Base-by-base conservation (phyloP, 2,797 vertebrate genomes). In the Ara ararauna region DNA sequence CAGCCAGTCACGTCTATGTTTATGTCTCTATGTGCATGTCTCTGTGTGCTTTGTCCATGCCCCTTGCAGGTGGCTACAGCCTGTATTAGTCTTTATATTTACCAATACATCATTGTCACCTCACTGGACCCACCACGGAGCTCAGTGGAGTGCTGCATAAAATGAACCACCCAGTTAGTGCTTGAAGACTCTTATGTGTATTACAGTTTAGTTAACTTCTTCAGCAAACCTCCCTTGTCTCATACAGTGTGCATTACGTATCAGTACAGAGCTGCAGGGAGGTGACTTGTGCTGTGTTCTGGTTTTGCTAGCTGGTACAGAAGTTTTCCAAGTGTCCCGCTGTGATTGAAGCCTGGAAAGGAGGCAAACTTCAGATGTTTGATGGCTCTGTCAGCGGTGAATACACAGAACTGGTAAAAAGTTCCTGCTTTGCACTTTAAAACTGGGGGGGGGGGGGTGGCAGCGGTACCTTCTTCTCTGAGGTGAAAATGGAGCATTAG, bases 351-450 rank as follows among this genome's bases (percentile, higher is more conserved):
- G 96, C 96, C 18, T 96, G 97, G 96, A 98, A 93, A 36, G 97
- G 97, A 94, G 97, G 97, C 47, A 98, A 89, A 78, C 96, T 98
- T 32, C 97, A 96, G 30, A 98, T 98, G 97, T 98, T 98, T 76
- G 87, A 96, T 56, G 97, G 97, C 32, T 96, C 85, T 9, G 89
- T 98, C 96, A 96, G 95, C 0, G 96, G 97, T 29, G 96, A 98
- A 93, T 98, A 97, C 3, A 36, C 91, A 72, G 97, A 97, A 95
- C 2, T 98, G 97, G 97, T 97, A 97, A 97, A 20, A 87, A 29
- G 13, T 60, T 72, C 9, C 16, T 40, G 14, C 23, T 73, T 9
- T 26, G 34, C 16, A 1, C 34, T 81, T 83, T 1, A 34, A 34
- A 79, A 70, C 13, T 2, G 9, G 21, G 9, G 21, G 34, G 34